Base-by-base conservation (phyloP, 1,140 invertebrate genomes). In the Drosophila sucinea region DNA sequence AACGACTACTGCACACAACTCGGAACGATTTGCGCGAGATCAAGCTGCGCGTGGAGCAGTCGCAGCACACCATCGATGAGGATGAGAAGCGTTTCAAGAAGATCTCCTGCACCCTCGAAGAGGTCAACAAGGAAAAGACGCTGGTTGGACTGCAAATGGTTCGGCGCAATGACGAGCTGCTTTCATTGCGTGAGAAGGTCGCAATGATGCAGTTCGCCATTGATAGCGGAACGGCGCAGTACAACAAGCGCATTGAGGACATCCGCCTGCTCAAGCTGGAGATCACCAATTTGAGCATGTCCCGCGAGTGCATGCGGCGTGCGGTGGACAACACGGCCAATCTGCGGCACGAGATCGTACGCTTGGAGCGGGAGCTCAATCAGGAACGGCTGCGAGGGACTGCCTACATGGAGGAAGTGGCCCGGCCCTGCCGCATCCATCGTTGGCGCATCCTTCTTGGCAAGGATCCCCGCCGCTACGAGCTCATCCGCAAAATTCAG, bases 391-490 rank as follows among this genome's bases (percentile, higher is more conserved):
- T 96, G 1, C 94, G 95, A 40, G 95, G 95, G 51, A 94, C 94
- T 27, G 96, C 96, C 8, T 91, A 96, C 3, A 95, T 96, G 84
- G 95, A 96, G 70, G 96, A 96, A 73, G 91, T 97, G 54, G 94
- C 96, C 83, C 96, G 95, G 67, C 96, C 96, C 0, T 93, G 96
- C 69, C 97, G 97, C 92, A 94, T 97, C 75, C 96, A 97, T 89
- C 93, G 95, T 58, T 96, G 95, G 95, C 92, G 95, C 54, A 94
- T 96, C 87, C 92, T 97, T 2, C 92, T 94, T 92, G 95, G 94
- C 27, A 95, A 94, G 10, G 96, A 97, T 92, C 96, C 96, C 1
- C 92, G 93, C 32, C 94, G 93, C 3, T 94, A 93, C 47, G 95
- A 96, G 62, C 91, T 96, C 54, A 91, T 96, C 4, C 93, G 94